Evolutionary conservation across 2,888 invertebrate species (phyloP).

Genomic region (Drosophila lutescens): DNA sequence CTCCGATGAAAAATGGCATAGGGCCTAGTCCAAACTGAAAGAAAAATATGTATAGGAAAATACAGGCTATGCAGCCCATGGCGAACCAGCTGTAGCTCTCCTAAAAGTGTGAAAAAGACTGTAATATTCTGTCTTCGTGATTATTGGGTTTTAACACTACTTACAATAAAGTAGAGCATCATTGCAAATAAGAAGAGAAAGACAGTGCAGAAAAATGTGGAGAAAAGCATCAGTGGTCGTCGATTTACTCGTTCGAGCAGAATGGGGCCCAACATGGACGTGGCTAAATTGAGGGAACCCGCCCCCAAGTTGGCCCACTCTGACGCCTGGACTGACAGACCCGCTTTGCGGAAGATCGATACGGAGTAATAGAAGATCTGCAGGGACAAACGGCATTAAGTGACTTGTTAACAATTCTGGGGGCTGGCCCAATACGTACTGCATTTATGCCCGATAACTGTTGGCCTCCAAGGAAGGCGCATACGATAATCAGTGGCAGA

Average conservation of each 20-base stretch:
- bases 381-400: constrained; percentile 7
- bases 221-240: constrained; percentile 88
- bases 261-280: constrained; percentile 87
- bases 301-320: constrained; percentile 92
- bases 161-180: constrained; percentile 88
- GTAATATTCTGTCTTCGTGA: neutral
- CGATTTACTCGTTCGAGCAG: constrained; percentile 89
- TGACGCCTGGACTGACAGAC: constrained; percentile 86
- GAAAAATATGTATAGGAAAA: constrained; percentile 90
- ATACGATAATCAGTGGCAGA: constrained; percentile 90
- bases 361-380: constrained; percentile 92
- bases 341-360: constrained; percentile 90
- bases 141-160: constrained; percentile 63
- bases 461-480: constrained; percentile 90
- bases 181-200: constrained; percentile 87
- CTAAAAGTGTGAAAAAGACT: constrained; percentile 82
- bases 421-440: constrained; percentile 85
- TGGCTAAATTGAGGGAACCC: constrained; percentile 88
- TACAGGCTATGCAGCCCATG: constrained; percentile 88
- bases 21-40: constrained; percentile 94
- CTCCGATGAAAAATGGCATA: constrained; percentile 93
- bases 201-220: constrained; percentile 86
- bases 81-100: constrained; percentile 88
- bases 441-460: constrained; percentile 96
- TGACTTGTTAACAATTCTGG: no score